Evolutionary conservation across 2,888 invertebrate species (phyloP).

Genomic region (Eretmocerus hayati): DNA sequence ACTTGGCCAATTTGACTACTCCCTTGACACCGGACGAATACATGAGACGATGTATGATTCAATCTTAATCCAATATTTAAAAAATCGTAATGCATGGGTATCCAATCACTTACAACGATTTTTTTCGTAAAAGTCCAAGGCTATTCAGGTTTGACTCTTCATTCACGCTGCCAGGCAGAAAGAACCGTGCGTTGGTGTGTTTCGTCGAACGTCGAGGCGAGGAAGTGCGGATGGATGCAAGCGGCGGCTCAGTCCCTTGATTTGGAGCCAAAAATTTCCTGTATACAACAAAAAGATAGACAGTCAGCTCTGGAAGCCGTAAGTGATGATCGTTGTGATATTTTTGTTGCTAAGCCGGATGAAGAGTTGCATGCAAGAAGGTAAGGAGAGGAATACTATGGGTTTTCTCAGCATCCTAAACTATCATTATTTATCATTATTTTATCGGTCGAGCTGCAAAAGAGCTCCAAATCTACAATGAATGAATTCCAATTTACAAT

Average conservation of each 20-base stretch:
- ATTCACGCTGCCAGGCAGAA: conserved; percentile 36
- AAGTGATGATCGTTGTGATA: conserved; percentile 58
- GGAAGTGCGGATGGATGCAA: conserved; percentile 73
- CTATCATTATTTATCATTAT: too few relatives aligned
- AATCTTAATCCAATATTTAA: neutral
- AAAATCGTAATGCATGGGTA: neutral
- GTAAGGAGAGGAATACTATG: conserved; percentile 44
- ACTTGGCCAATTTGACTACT: conserved; percentile 43
- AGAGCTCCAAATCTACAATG: too few relatives aligned
- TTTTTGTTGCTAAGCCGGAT: conserved; percentile 66
- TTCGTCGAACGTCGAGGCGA: conserved; percentile 60
- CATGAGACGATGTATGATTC: conserved; percentile 48
- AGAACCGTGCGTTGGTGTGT: conserved; percentile 53
- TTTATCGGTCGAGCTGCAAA: too few relatives aligned
- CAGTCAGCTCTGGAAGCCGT: conserved; percentile 66
- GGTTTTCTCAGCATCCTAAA: too few relatives aligned
- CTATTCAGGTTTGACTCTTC: conserved; percentile 40
- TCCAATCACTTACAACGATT: neutral
- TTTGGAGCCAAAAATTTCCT: conserved; percentile 72
- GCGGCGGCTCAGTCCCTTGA: conserved; percentile 70
- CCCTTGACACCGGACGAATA: conserved; percentile 61
- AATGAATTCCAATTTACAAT: too few relatives aligned
- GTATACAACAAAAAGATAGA: conserved; percentile 56
- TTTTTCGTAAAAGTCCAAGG: conserved; percentile 33
- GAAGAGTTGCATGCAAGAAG: conserved; percentile 62